phyloP scores from a whole-genome alignment of 2,888 invertebrate genomes.

The Aleiodes leptofemur region DNA sequence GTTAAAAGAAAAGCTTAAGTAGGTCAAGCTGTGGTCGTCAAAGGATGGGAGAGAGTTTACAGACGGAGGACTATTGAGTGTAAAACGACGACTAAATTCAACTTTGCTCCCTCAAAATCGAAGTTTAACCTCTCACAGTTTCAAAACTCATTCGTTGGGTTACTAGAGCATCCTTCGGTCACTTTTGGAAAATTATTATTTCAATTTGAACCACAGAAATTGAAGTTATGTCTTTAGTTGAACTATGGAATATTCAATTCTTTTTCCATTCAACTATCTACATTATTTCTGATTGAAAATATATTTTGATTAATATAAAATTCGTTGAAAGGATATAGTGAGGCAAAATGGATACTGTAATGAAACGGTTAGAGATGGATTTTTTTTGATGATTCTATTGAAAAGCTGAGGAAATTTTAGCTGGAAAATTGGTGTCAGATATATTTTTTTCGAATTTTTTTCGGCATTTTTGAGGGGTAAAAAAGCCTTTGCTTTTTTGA shows the following conservation, averaged over 20 bases:
- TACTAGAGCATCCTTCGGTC: constrained; percentile 26
- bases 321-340: too few species aligned
- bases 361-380: too few species aligned
- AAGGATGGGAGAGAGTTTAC: constrained; percentile 29
- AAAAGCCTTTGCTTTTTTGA: too few species aligned
- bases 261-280: too few species aligned
- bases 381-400: too few species aligned
- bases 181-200: constrained; percentile 30
- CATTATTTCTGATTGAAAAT: too few species aligned
- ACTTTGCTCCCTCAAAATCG: constrained; percentile 30
- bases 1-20: constrained; percentile 9
- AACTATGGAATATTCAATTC: background rate
- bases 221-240: background rate
- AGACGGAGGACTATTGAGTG: constrained; percentile 30
- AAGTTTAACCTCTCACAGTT: constrained; percentile 34
- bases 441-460: too few species aligned
- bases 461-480: too few species aligned
- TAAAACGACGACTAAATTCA: constrained; percentile 33
- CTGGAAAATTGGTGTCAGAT: too few species aligned
- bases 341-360: too few species aligned
- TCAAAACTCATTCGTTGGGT: constrained; percentile 23
- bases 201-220: constrained; percentile 13
- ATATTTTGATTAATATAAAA: too few species aligned
- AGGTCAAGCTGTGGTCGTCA: constrained; percentile 31
- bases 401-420: too few species aligned